Evolutionary conservation across 2,888 invertebrate species (phyloP).

Genomic region (Pyralis farinalis): DNA sequence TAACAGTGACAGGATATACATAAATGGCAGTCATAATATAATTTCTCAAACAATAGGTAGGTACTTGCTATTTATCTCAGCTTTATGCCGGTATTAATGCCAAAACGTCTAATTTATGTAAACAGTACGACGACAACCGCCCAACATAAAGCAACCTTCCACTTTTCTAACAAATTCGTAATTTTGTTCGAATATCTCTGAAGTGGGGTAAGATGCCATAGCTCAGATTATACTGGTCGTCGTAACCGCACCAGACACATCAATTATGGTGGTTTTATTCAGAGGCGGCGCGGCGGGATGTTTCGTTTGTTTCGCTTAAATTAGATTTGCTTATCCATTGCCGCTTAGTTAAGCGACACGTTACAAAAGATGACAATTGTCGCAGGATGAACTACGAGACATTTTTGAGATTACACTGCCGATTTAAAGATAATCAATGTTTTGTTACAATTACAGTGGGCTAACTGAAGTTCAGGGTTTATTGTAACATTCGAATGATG

Average conservation of each 20-base stretch:
- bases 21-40: conserved; percentile 9
- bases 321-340: conserved; percentile 9
- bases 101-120: conserved; percentile 18
- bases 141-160: conserved; percentile 7
- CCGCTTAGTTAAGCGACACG: conserved; percentile 4
- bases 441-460: too few relatives aligned
- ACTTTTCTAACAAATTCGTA: not conserved
- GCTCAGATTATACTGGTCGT: conserved; percentile 8
- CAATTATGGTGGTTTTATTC: conserved; percentile 16
- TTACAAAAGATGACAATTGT: conserved; percentile 1
- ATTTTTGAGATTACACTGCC: too few relatives aligned
- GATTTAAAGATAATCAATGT: too few relatives aligned
- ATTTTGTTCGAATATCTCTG: conserved; percentile 9
- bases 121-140: conserved; percentile 10
- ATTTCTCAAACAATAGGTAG: conserved; percentile 16
- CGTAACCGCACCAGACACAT: conserved; percentile 13
- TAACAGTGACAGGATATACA: not conserved
- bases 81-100: conserved; percentile 13
- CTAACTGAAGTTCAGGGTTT: too few relatives aligned
- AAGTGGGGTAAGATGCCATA: not conserved
- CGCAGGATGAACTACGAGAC: not conserved
- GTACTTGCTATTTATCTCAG: conserved; percentile 14
- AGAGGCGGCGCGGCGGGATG: conserved; percentile 10
- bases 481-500: too few relatives aligned
- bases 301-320: conserved; percentile 12